Evolutionary conservation across 2,113 vertebrate species (phyloP), one percentile per base, ranked within the genome.

Genomic region (Phrynosoma platyrhinos): DNA sequence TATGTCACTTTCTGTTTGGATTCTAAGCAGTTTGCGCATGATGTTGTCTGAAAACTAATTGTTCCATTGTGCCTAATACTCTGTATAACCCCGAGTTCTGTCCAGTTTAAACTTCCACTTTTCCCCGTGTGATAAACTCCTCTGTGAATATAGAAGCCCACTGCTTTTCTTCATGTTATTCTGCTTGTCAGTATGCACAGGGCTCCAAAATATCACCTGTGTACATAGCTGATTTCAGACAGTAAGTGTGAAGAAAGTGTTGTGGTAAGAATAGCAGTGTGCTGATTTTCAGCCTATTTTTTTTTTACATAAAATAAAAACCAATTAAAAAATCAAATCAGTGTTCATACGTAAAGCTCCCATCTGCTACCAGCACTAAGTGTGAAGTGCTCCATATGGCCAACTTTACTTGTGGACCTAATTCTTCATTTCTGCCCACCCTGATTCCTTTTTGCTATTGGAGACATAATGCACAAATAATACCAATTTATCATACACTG

Each of bases 281-380:
- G 75, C 62, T 86, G 42, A 69, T 69, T 77, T 27, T 66, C 20
- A 30, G 66, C 25, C 75, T 36, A 69, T 55, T 77, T 30, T 71
- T 66, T 47, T 47, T 47, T 47, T 47, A 7, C 5, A 32, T 25
- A 66, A 69, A 82, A 82, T 83, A 20, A 40, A 82, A 4, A 4
- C 32, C 23, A 47, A 27, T 71, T 83, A 36, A 40, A n/a, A 21
- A 32, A 84, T 58, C n/a, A 74, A 74, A 75, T 25, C 52, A 79
- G 25, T 86, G 20, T 36, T 86, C 85, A 53, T 86, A 88, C 58
- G 53, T 77, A 88, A 53, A 14, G 32, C 18, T 7, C 12, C 58
- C 80, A 88, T 77, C 87, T 88, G 87, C 40, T 76, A 36, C 23
- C 18, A 76, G n/a, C 27, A 53, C 14, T 77, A 76, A 66, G 71